A percentile compares a stretch with the other conserved stretches of the same genome.
phyloP scores from a whole-genome alignment of 2,797 vertebrate species.

The Oryzias dopingdopingensis region DNA sequence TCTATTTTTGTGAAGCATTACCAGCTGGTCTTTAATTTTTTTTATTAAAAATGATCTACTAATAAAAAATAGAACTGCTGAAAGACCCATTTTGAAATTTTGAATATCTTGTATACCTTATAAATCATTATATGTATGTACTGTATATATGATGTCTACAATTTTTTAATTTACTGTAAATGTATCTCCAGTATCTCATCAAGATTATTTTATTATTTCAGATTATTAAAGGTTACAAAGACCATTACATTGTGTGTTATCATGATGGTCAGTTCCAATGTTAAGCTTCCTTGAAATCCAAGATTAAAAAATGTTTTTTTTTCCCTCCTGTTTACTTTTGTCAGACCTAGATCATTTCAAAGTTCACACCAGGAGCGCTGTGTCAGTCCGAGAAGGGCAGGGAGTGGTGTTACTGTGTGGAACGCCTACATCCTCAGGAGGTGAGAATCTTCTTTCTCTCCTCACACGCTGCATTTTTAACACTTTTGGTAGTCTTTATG shows the following conservation, averaged over 20 bases:
- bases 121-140: too few species aligned
- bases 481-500: neutral
- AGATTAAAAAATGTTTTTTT: slow-evolving; percentile 37
- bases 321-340: slow-evolving; percentile 3
- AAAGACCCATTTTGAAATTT: too few species aligned
- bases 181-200: slow-evolving; percentile 3
- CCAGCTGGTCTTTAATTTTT: too few species aligned
- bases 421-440: slow-evolving; percentile 85
- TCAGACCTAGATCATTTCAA: slow-evolving; percentile 89
- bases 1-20: too few species aligned
- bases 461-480: slow-evolving; percentile 9
- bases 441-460: slow-evolving; percentile 65
- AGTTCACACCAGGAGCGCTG: slow-evolving; percentile 85
- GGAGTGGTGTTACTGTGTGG: slow-evolving; percentile 94
- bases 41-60: too few species aligned
- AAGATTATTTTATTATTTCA: slow-evolving; percentile 14
- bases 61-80: too few species aligned
- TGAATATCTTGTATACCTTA: too few species aligned
- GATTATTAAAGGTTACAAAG: neutral
- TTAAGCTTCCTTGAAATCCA: slow-evolving; percentile 33
- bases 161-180: neutral
- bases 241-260: too few species aligned
- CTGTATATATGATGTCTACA: too few species aligned
- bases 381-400: slow-evolving; percentile 94
- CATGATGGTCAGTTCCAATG: neutral